phyloP scores from a whole-genome alignment of 2,797 vertebrate species.

The Pagetopsis macropterus region DNA sequence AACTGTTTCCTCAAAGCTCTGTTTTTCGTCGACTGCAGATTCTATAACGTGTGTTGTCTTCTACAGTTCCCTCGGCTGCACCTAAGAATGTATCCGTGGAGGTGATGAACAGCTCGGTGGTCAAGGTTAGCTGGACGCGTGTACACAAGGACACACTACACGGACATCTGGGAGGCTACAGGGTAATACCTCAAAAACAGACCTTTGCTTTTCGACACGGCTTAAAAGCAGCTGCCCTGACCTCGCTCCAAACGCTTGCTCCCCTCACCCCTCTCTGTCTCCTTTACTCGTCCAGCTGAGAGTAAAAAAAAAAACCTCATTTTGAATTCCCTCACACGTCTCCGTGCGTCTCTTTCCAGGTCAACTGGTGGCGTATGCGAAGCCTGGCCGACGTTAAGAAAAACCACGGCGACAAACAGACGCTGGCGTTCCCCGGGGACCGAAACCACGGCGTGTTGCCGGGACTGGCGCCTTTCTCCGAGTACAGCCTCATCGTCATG shows the following conservation, averaged over 20 bases:
- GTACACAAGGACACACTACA: slow-evolving; percentile 93
- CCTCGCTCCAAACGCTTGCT: slow-evolving; percentile 55
- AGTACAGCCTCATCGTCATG: slow-evolving; percentile 91
- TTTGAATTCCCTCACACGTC: slow-evolving; percentile 3
- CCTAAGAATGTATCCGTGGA: slow-evolving; percentile 87
- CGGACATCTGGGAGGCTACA: slow-evolving; percentile 95
- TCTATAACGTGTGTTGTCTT: slow-evolving; percentile 46
- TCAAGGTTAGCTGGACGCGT: slow-evolving; percentile 90
- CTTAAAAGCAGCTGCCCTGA: slow-evolving; percentile 72
- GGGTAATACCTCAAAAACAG: slow-evolving; percentile 83
- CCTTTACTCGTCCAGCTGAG: slow-evolving; percentile 31
- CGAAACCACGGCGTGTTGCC: slow-evolving; percentile 85
- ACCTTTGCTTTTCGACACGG: slow-evolving; percentile 71
- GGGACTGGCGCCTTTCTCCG: slow-evolving; percentile 90
- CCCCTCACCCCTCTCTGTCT: slow-evolving; percentile 42
- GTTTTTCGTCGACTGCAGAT: slow-evolving; percentile 14
- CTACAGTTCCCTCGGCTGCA: slow-evolving; percentile 91
- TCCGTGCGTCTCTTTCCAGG: slow-evolving; percentile 72
- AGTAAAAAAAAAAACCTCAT: slow-evolving; percentile 12
- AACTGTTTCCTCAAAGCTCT: background rate
- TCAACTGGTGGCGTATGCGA: slow-evolving; percentile 93
- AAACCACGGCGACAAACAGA: slow-evolving; percentile 86
- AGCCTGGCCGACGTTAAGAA: slow-evolving; percentile 87
- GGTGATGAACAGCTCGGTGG: slow-evolving; percentile 89
- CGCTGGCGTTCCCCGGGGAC: slow-evolving; percentile 86